Evolutionary conservation across 2,113 vertebrate genomes (phyloP), one percentile per base, ranked within the genome.

Genomic region (Anser brachyrhynchus): DNA sequence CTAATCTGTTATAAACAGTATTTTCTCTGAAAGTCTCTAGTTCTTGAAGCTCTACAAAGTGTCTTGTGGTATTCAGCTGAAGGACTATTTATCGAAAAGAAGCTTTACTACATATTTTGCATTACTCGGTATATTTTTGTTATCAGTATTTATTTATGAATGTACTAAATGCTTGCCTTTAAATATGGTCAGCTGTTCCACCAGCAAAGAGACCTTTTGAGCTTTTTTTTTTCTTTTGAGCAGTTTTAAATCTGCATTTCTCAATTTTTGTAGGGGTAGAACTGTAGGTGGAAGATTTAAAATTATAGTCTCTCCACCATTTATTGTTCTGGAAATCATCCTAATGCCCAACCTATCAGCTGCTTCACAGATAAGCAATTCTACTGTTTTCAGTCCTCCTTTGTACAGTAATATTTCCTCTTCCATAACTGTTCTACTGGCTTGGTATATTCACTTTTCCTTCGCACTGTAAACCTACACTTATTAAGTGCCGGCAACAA

Each of bases 401-500:
- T 41, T n/a, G 59, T 46, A 44, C 52, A 87, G 37, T 33, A 69
- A 10, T 22, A 29, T 52, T 51, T 89, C 22, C 52, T 44, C 22
- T 84, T 75, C 57, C 46, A 3, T 65, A 65, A 73, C 31, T 3
- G 5, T 57, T 61, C 39, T 44, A 23, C 52, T 49, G 51, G 58
- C 84, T 87, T 64, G 57, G 43, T 94, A 33, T 28, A 93, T 57
- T 92, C 83, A 46, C 46, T 89, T 92, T 43, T 81, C 65, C 69
- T 76, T 71, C 51, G 77, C 89, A 84, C 92, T 59, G 93, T 89
- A 96, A 89, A 87, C 84, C 92, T 70, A 65, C 35, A 57, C 59
- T 94, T 94, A 90, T 93, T 95, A 96, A 89, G 54, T 9, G 6
- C 89, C 0, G 0, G 37, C 74, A 94, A 81, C 92, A 96, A 97